Evolutionary conservation across 2,797 vertebrate genomes (phyloP).

Genomic region (Phataginus tricuspis): DNA sequence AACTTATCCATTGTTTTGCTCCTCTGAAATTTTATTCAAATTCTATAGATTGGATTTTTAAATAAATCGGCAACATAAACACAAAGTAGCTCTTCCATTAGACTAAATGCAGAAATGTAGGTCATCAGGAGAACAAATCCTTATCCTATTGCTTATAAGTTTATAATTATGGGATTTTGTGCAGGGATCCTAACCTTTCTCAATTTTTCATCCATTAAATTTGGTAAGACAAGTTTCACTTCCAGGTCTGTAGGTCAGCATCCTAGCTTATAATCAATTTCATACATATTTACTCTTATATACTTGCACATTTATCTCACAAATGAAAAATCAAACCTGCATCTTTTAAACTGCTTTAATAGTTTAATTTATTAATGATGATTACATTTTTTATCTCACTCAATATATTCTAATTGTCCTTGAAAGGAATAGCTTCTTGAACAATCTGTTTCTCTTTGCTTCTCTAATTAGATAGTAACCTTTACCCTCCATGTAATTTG

Average conservation of each 20-base stretch:
- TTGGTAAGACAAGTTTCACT: not conserved
- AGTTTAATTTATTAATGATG: conserved; percentile 29
- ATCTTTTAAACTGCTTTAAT: not conserved
- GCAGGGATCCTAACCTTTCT: not conserved
- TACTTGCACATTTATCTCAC: not conserved
- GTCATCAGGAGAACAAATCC: not conserved
- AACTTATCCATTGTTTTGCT: not conserved
- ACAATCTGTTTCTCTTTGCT: not conserved
- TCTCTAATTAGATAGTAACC: not conserved
- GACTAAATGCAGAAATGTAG: not conserved
- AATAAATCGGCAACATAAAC: not conserved
- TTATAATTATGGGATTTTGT: not conserved
- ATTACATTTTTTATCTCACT: not conserved
- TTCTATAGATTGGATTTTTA: not conserved
- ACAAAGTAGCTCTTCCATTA: not conserved
- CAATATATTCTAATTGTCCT: not conserved
- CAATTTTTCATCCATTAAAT: not conserved
- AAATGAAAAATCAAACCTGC: conserved; percentile 21
- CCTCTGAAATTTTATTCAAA: not conserved
- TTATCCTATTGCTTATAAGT: not conserved
- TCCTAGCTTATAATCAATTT: not conserved
- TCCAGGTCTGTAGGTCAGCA: not conserved
- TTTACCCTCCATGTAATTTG: not conserved
- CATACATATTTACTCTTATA: not conserved
- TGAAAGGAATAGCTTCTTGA: not conserved